Evolutionary conservation across 1,140 invertebrate species (phyloP).

Genomic region (Platorchestia sp.): DNA sequence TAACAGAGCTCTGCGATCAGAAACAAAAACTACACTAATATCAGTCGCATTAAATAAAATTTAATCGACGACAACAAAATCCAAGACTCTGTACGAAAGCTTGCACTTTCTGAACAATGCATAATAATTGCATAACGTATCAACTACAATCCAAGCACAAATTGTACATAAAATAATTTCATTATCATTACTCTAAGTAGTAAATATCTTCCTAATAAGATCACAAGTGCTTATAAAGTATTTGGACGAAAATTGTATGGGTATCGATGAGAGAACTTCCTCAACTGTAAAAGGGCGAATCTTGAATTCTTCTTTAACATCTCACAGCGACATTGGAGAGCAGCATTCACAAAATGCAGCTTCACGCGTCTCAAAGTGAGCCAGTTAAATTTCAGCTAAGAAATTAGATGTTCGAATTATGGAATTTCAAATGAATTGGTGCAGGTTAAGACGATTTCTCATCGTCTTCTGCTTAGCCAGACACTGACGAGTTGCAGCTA

Average conservation of each 20-base stretch:
- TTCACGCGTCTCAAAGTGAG: neutral
- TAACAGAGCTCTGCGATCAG: neutral
- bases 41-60: neutral
- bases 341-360: neutral
- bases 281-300: too few relatives aligned
- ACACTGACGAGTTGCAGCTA: too few relatives aligned
- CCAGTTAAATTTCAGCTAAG: too few relatives aligned
- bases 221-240: neutral
- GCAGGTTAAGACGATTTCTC: too few relatives aligned
- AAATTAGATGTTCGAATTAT: too few relatives aligned
- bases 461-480: too few relatives aligned
- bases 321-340: neutral
- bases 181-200: neutral
- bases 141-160: neutral
- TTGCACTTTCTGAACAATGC: neutral
- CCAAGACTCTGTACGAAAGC: neutral
- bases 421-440: too few relatives aligned
- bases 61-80: neutral
- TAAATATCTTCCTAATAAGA: neutral
- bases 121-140: neutral
- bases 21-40: neutral
- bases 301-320: too few relatives aligned
- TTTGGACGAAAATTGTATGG: neutral
- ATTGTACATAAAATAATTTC: neutral
- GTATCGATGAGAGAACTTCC: neutral